phyloP scores from a whole-genome alignment of 1,140 invertebrate genomes.

The Tyrophagus putrescentiae region DNA sequence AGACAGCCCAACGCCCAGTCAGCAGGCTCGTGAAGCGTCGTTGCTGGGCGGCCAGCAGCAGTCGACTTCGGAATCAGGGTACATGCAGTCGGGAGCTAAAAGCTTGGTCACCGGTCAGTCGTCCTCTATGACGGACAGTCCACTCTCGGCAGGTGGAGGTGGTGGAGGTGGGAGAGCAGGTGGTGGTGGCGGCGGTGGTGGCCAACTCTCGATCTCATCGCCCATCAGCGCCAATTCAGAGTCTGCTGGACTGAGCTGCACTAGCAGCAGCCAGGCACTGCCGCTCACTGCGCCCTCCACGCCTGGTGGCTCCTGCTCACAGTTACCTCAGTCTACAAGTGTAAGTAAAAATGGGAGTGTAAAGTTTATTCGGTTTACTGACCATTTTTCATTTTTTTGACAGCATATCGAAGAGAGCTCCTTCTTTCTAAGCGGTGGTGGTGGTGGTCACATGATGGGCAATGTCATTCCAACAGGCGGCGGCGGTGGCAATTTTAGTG shows the following conservation, averaged over 20 bases:
- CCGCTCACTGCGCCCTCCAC: background rate
- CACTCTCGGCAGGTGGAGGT: too few species aligned
- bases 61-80: background rate
- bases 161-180: background rate
- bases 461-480: background rate
- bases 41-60: background rate
- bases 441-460: too few species aligned
- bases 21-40: background rate
- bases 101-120: too few species aligned
- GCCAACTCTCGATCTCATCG: background rate
- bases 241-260: background rate
- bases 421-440: background rate
- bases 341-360: too few species aligned
- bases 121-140: too few species aligned
- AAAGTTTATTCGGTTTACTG: background rate
- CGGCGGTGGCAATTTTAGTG: background rate
- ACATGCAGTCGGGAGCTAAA: background rate
- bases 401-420: constrained; percentile 8
- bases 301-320: background rate
- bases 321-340: constrained; percentile 11
- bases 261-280: too few species aligned
- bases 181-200: background rate
- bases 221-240: background rate
- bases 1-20: too few species aligned
- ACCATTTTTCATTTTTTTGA: background rate